Base-by-base conservation (phyloP, 1,140 invertebrate genomes). In the Drepana arcuata region DNA sequence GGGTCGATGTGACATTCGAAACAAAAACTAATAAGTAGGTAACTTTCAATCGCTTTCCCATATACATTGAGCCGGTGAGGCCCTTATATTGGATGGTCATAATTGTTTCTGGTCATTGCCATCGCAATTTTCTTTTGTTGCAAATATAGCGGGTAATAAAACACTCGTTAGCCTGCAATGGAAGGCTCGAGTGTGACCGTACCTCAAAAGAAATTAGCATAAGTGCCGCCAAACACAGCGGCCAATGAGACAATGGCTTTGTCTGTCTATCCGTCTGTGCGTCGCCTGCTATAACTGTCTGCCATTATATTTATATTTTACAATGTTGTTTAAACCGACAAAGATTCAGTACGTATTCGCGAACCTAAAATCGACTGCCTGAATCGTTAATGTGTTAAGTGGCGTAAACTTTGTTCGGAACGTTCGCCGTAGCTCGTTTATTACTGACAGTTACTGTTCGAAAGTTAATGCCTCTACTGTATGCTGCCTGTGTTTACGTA, bases 171-270 rank as follows among this genome's bases (percentile, higher is more conserved):
- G 34, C 53, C 56, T 45, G 56, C 42, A 58, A 67, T 63, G 65
- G 62, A 57, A 66, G 62, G 47, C 40, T 53, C 50, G 59, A 46
- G 46, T n/a, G n/a, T n/a, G n/a, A n/a, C n/a, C 43, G 62, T 58
- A 62, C 51, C 58, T 79, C 61, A 72, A 73, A 71, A 74, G 69
- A 69, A 72, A 80, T 81, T 78, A 71, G 68, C 77, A 81, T 81
- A 77, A 73, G 59, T 59, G 61, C 61, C 57, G 61, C 60, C 66
- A 62, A 66, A 69, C 64, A 50, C 61, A 69, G 55, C 56, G 48
- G 37, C 47, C 56, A 47, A 21, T 26, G 49, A 69, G 57, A 81
- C 73, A 81, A 81, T 77, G 60, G 60, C 73, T 77, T 81, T 81
- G 73, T 78, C 68, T 67, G 67, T 68, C 52, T 61, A 56, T 69